Conservation (phyloP, 1,140 invertebrate species). For the Neelides sp. region DNA sequence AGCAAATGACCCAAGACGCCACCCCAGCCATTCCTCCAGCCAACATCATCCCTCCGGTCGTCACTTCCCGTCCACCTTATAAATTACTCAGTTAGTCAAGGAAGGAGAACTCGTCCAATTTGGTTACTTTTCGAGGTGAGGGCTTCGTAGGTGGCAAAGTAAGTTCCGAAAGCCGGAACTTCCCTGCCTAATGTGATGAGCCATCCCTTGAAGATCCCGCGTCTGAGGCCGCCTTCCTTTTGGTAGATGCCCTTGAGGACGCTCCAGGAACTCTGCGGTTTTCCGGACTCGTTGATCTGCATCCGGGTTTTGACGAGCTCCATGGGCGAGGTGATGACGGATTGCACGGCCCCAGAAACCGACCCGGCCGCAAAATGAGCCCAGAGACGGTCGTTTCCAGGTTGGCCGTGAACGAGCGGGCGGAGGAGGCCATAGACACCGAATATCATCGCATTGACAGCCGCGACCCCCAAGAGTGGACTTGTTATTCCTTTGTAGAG, state of each 20-base stretch:
- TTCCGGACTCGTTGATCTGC: conserved; percentile 43
- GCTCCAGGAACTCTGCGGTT: conserved; percentile 41
- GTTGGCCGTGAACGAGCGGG: conserved; percentile 43
- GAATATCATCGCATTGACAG: conserved; percentile 82
- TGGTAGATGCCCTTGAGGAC: conserved; percentile 51
- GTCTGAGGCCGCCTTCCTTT: conserved; percentile 44
- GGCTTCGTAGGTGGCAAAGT: conserved; percentile 62
- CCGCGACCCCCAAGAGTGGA: conserved; percentile 68
- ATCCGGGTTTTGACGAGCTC: conserved; percentile 75
- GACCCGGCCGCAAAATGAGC: conserved; percentile 61
- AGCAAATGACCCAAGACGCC: conserved; percentile 68
- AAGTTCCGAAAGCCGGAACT: conserved; percentile 48
- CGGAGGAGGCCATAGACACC: conserved; percentile 72
- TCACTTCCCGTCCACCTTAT: conserved; percentile 10
- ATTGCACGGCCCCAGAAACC: conserved; percentile 60
- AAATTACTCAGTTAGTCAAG: not conserved
- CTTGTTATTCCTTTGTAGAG: conserved; percentile 72
- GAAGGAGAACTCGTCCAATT: conserved; percentile 1
- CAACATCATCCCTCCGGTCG: conserved; percentile 48
- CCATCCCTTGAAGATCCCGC: conserved; percentile 60
- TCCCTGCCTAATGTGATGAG: conserved; percentile 61
- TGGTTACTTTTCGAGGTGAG: conserved; percentile 36
- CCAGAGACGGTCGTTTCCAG: conserved; percentile 37
- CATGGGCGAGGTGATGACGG: conserved; percentile 66
- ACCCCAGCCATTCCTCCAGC: conserved; percentile 73